Evolutionary conservation across 2,797 vertebrate species (phyloP).

Genomic region (Dicrostonyx torquatus): DNA sequence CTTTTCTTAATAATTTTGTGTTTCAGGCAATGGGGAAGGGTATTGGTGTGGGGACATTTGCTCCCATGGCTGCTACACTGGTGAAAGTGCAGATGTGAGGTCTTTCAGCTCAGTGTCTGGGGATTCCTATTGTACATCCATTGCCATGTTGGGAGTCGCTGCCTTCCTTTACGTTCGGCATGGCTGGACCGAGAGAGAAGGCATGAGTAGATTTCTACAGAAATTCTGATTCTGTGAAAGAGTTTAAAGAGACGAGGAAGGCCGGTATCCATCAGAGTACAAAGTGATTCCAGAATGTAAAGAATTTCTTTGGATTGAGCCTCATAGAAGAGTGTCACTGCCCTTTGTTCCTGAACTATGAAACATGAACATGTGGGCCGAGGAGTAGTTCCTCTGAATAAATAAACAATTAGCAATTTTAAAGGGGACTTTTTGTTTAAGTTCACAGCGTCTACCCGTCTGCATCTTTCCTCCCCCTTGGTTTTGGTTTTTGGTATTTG

Average conservation of each 20-base stretch:
- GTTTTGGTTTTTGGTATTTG: conserved; percentile 13
- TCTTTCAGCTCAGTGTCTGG: not conserved
- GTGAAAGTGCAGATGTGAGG: too few species aligned
- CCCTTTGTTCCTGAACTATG: not conserved
- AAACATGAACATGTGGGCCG: not conserved
- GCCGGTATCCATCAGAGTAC: not conserved
- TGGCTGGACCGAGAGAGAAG: not conserved
- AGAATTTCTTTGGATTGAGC: not conserved
- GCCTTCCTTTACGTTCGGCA: not conserved
- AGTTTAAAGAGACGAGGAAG: not conserved
- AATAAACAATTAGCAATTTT: not conserved
- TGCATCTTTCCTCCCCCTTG: not conserved
- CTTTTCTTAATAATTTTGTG: conserved; percentile 5
- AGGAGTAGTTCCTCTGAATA: not conserved
- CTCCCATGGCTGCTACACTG: fast-evolving
- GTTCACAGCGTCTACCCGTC: not conserved
- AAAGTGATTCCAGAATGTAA: not conserved
- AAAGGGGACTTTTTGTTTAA: not conserved
- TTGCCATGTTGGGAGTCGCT: too few species aligned
- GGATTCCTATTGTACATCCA: not conserved
- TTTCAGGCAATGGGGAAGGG: not conserved
- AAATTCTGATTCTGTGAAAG: not conserved
- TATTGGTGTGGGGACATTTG: not conserved
- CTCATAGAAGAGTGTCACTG: not conserved
- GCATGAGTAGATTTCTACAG: not conserved